Base-by-base conservation (phyloP, 64 coral and sea anemone genomes). In the Stichodactyla helianthus region DNA sequence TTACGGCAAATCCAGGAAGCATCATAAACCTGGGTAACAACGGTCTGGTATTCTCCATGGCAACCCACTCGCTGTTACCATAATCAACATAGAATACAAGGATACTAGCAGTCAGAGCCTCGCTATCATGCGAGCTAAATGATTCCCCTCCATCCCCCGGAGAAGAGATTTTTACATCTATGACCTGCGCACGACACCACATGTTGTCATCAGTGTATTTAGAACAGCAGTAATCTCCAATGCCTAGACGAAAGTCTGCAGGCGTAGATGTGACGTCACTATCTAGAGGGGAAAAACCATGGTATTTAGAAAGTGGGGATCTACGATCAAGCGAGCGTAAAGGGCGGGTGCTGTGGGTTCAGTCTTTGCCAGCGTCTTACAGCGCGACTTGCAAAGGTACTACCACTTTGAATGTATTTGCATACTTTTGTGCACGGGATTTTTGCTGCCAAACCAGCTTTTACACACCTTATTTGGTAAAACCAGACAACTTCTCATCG, bases 61-160 rank as follows among this genome's bases (percentile, higher is more conserved):
- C 51, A 53, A 98, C 74, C 85, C 85, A 92, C 60, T 98, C 96
- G 6, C 56, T 85, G 85, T 94, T 92, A 10, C 93, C 93, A 79
- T 94, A 98, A 59, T 98, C 96, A 57, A 98, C 79, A 51, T 98
- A 94, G 53, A 98, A 98, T 74, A 98, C 96, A 84, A 90, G 80
- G 1, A 95, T 83, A 54, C 79, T 55, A 52, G 70, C 82, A 25
- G 51, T 79, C 52, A 68, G 23, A 52, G 25, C 14, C 19, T 82
- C 51, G 16, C 85, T 76, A 15, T 50, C 50, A 64, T 52, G 4
- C 26, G 84, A 57, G 27, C 77, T 68, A 16, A 58, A 79, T 5
- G 84, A 86, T 44, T 53, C 56, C 10, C 6, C 61, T 16, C 83
- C 55, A 65, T 87, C 22, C 52, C 35, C 64, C 11, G 86, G 35